These are phyloP conservation scores for Pseudorasbora parva DNA, from an alignment of 2,113 vertebrate genomes.

Conservation along the genomic window DNA sequence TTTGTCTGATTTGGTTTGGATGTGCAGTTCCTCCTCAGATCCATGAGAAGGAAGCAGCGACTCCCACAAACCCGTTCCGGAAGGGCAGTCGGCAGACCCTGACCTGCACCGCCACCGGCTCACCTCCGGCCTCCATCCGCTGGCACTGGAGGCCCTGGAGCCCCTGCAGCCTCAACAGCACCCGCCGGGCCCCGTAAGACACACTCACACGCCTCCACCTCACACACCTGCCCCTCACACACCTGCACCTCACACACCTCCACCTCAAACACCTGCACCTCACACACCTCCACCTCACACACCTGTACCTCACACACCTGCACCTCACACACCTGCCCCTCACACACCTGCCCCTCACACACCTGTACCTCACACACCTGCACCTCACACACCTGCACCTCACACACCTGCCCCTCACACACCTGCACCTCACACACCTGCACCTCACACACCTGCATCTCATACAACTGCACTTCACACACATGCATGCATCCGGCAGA, in stretches of 20 bases:
- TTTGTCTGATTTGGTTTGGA: not conserved
- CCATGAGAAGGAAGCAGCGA: slow-evolving; percentile 92
- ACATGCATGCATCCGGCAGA: not conserved
- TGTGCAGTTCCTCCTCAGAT: slow-evolving; percentile 89
- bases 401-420: not conserved
- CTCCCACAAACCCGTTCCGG: slow-evolving; percentile 86
- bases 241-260: no score
- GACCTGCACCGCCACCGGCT: slow-evolving; percentile 89
- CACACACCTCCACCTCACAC: not conserved
- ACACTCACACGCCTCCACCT: no score
- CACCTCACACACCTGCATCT: not conserved
- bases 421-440: not conserved
- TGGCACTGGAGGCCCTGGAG: slow-evolving; percentile 97
- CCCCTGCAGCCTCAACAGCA: slow-evolving; percentile 85
- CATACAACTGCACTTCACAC: not conserved
- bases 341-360: no score
- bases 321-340: not conserved
- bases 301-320: not conserved
- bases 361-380: not conserved
- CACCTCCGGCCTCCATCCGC: slow-evolving; percentile 83
- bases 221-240: not conserved
- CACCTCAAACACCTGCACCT: not conserved
- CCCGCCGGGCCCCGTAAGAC: slow-evolving; percentile 81
- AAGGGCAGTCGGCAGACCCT: slow-evolving; percentile 88
- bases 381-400: not conserved